Evolutionary conservation across 2,113 vertebrate genomes (phyloP).

Genomic region (Arvicanthis niloticus): DNA sequence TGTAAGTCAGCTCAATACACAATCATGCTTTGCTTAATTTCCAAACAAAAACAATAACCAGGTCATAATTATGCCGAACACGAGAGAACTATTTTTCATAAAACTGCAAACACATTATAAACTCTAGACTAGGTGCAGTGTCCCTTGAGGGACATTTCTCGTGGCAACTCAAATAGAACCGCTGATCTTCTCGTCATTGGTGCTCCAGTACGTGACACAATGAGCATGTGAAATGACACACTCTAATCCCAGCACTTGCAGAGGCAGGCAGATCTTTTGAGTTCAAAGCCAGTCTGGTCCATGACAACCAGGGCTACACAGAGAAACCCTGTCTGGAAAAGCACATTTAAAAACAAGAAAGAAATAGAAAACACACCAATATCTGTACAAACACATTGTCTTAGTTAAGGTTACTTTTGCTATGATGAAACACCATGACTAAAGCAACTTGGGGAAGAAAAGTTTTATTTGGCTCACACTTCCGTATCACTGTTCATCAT

Average conservation of each 20-base stretch:
- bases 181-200: not conserved
- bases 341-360: too few species aligned
- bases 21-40: not conserved
- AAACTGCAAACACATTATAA: not conserved
- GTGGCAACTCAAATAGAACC: not conserved
- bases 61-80: not conserved
- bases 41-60: not conserved
- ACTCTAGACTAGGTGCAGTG: not conserved
- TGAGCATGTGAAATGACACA: not conserved
- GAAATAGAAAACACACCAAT: not conserved
- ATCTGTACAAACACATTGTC: not conserved
- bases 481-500: not conserved
- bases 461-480: not conserved
- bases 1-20: not conserved
- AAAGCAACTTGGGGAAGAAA: not conserved
- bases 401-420: not conserved
- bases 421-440: not conserved
- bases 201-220: not conserved
- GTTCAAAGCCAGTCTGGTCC: not conserved
- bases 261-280: not conserved
- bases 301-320: not conserved
- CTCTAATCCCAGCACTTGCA: not conserved
- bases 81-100: not conserved
- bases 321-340: not conserved
- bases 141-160: not conserved